phyloP scores from a whole-genome alignment of 2,113 vertebrate genomes.

The Lipophrys pholis region DNA sequence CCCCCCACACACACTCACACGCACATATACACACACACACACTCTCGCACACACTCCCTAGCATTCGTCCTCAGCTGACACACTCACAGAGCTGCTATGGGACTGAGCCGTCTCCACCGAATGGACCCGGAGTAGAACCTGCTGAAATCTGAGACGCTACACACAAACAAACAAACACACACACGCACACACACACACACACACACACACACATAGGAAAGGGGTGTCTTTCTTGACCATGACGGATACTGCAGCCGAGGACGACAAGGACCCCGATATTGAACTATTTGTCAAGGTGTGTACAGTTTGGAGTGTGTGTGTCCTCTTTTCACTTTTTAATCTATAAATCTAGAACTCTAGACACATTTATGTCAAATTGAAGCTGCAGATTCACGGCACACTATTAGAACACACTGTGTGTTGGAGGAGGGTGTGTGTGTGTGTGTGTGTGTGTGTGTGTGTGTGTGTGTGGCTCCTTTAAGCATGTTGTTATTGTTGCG shows the following conservation, averaged over 20 bases:
- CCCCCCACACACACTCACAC: background rate
- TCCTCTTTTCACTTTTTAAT: too few species aligned
- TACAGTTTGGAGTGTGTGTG: conserved; percentile 5
- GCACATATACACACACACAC: conserved; percentile 17
- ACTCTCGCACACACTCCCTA: conserved; percentile 7
- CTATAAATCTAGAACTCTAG: too few species aligned
- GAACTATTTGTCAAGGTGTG: conserved; percentile 79
- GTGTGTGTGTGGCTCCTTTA: conserved; percentile 32
- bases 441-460: background rate
- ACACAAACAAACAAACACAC: conserved; percentile 12
- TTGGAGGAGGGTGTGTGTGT: too few species aligned
- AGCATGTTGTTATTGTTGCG: conserved; percentile 72
- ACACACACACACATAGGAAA: conserved; percentile 24
- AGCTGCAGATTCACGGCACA: too few species aligned
- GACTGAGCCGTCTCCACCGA: conserved; percentile 41
- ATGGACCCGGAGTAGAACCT: conserved; percentile 49
- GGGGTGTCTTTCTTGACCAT: conserved; percentile 50
- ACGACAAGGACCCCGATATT: conserved; percentile 80
- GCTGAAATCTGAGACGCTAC: conserved; percentile 44
- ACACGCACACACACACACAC: conserved; percentile 4
- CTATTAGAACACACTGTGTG: too few species aligned
- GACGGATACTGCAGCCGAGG: conserved; percentile 67
- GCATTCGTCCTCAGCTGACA: conserved; percentile 58
- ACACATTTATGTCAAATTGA: too few species aligned
- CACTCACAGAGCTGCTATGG: conserved; percentile 52